Percentiles rank a stretch among this genome's conserved stretches.
These are phyloP conservation scores for Schizopygopsis pylzovi DNA, from an alignment of 2,797 vertebrate genomes.

Conservation along the genomic window DNA sequence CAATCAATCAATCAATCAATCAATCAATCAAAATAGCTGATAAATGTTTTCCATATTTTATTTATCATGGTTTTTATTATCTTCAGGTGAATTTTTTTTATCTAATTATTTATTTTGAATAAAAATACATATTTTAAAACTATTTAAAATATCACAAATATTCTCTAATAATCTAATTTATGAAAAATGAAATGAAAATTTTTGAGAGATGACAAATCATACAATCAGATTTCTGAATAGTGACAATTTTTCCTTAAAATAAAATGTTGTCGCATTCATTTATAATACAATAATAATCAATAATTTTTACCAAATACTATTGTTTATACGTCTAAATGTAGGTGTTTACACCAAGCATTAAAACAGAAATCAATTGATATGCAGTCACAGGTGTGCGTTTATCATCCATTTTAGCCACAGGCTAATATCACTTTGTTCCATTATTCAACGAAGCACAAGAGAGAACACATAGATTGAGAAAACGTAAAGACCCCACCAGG, in stretches of 20 bases:
- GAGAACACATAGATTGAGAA: constrained; percentile 66
- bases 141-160: background rate
- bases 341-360: background rate
- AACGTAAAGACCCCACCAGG: constrained; percentile 62
- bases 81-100: background rate
- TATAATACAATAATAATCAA: background rate
- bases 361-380: constrained; percentile 5
- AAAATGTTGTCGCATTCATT: background rate
- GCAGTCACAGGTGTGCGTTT: constrained; percentile 3
- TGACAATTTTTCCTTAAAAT: background rate
- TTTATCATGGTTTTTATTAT: background rate
- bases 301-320: background rate
- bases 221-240: background rate
- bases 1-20: background rate
- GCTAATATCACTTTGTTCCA: constrained; percentile 56
- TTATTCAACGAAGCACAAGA: constrained; percentile 67
- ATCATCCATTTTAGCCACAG: constrained; percentile 29
- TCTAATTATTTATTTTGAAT: too few species aligned
- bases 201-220: background rate
- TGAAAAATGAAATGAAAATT: background rate
- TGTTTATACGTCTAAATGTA: background rate
- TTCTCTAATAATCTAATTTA: background rate
- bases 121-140: background rate
- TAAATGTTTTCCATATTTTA: too few species aligned
- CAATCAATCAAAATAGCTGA: background rate